Evolutionary conservation across 2,888 invertebrate species (phyloP).

Genomic region (Calameuta filiformis): DNA sequence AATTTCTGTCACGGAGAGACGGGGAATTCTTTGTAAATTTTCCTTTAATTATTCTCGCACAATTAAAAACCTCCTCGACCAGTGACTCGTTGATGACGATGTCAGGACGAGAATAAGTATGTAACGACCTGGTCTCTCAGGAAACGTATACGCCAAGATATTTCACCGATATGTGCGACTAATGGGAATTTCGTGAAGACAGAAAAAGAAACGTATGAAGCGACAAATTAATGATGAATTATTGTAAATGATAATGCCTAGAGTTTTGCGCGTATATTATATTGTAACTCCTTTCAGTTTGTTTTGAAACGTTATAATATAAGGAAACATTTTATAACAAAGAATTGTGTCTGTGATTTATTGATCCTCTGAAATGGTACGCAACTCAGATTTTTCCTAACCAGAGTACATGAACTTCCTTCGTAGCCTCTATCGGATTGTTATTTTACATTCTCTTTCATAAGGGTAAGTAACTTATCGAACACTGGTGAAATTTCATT

Average conservation of each 20-base stretch:
- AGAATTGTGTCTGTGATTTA: not conserved
- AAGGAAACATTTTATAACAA: constrained; percentile 64
- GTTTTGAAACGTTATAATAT: constrained; percentile 63
- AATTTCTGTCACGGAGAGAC: constrained; percentile 28
- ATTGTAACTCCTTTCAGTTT: constrained; percentile 60
- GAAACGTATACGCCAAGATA: not conserved
- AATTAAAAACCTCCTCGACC: not conserved
- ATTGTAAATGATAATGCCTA: constrained; percentile 60
- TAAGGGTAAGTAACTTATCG: not conserved
- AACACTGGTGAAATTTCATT: constrained; percentile 12
- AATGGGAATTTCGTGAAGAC: not conserved
- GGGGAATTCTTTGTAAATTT: constrained; percentile 14
- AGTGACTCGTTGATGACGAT: not conserved
- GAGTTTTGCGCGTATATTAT: constrained; percentile 60
- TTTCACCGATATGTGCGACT: not conserved
- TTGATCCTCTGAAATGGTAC: not conserved
- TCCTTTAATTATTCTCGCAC: not conserved
- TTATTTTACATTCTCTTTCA: not conserved
- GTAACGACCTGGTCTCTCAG: not conserved
- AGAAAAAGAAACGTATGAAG: constrained; percentile 15
- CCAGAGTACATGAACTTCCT: not conserved
- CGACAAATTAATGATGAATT: constrained; percentile 51
- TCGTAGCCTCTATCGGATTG: not conserved
- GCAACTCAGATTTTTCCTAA: not conserved
- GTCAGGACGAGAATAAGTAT: no score